Evolutionary conservation across 30 jellyfish, hydroid and myxozoan genomes (phyloP), one percentile per base, ranked within the genome.

Genomic region (Aurelia sp.): DNA sequence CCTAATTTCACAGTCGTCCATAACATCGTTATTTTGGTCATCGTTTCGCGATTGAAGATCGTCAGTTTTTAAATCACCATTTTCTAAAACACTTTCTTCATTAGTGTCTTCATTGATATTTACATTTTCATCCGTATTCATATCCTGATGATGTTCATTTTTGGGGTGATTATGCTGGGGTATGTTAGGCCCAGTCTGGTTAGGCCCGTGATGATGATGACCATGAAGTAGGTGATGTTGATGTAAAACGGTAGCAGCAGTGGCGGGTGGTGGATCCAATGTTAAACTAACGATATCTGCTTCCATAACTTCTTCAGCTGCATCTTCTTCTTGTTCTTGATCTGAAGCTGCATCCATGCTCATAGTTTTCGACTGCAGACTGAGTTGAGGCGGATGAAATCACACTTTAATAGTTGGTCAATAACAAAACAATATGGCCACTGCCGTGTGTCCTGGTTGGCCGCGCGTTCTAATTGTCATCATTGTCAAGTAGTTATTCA

Each of bases 201-300:
- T 44, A 59, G 92, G 82, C 78, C 92, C 92, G 48, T 82, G 92
- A 48, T 72, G 76, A 48, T 72, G 76, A 66, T 73, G 87, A 22
- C 66, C 59, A 74, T 73, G 88, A 82, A 55, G 92, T 21, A 70
- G 74, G 21, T 83, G 92, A 83, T 84, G 93, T 33, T 84, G 93
- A 21, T 84, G 93, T 51, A 84, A 64, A 19, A 84, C 93, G 13
- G 87, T 66, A 20, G 93, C 93, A 12, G 93, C 93, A 30, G 60
- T 84, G 71, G 87, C 88, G 51, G 96, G 96, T 3, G 96, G 96
- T 31, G 90, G 96, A 88, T 88, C 96, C 4, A 88, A 84, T 22
- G 91, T 69, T 13, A 88, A 76, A 68, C 89, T 88, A 19, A 88
- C 96, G 47, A 88, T 79, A 3, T 88, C 96, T 63, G 90, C 96